Conservation (phyloP, 2,797 vertebrate genomes). For the Amblyraja radiata region DNA sequence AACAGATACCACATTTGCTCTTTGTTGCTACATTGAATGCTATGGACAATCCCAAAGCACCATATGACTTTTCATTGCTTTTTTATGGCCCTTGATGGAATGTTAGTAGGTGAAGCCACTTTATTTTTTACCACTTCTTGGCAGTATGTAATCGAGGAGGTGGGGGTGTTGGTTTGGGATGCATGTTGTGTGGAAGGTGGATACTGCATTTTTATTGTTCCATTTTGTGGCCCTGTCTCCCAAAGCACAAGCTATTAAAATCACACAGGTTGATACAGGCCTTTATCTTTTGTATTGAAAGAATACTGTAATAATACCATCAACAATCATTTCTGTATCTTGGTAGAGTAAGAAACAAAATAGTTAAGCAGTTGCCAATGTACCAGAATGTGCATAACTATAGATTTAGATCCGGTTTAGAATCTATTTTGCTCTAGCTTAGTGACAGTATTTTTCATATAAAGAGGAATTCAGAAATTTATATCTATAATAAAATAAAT, state of each 20-base stretch:
- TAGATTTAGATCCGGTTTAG: constrained; percentile 6
- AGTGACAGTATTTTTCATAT: neutral
- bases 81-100: neutral
- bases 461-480: neutral
- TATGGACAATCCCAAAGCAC: neutral
- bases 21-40: neutral
- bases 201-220: neutral
- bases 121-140: neutral
- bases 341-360: neutral
- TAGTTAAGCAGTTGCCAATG: neutral
- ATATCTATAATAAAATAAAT: neutral
- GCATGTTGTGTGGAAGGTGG: too few species aligned
- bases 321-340: neutral
- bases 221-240: neutral
- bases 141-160: neutral
- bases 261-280: neutral
- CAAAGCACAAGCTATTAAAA: constrained; percentile 9
- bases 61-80: neutral
- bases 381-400: neutral
- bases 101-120: neutral
- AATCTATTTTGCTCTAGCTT: neutral
- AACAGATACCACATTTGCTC: neutral
- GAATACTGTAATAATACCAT: neutral
- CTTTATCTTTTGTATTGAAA: neutral
- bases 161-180: too few species aligned